Evolutionary conservation across 2,797 vertebrate species (phyloP).

Genomic region (Lagodon rhomboides): DNA sequence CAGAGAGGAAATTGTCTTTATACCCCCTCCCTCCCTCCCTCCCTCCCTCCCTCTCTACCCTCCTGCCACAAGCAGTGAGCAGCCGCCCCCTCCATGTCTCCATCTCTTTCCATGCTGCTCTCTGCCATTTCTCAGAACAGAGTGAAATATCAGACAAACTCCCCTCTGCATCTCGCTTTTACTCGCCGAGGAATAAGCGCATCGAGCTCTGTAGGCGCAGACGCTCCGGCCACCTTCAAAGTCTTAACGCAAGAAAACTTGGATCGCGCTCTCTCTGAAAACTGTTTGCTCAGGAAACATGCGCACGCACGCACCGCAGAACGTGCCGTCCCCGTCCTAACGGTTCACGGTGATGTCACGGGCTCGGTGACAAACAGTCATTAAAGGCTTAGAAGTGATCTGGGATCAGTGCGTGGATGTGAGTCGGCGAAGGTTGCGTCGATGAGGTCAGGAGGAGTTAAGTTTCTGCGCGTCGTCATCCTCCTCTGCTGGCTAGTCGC

Average conservation of each 20-base stretch:
- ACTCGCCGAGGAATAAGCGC: slow-evolving; percentile 35
- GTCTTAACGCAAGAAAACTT: slow-evolving; percentile 35
- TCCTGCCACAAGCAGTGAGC: slow-evolving; percentile 77
- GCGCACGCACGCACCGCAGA: slow-evolving; percentile 60
- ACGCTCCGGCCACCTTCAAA: slow-evolving; percentile 32
- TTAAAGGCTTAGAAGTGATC: slow-evolving; percentile 85
- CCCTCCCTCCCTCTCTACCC: slow-evolving; percentile 51
- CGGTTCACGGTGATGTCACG: slow-evolving; percentile 81
- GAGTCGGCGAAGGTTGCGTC: slow-evolving; percentile 69
- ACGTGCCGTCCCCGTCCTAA: slow-evolving; percentile 70
- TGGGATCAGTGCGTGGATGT: slow-evolving; percentile 78
- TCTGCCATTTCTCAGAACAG: slow-evolving; percentile 54
- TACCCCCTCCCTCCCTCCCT: slow-evolving; percentile 70
- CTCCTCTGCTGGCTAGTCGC: slow-evolving; percentile 20
- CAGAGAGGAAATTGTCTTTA: slow-evolving; percentile 89
- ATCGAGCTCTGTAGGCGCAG: slow-evolving; percentile 20
- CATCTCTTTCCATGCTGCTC: slow-evolving; percentile 72
- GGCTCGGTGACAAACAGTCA: slow-evolving; percentile 83
- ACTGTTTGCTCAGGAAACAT: slow-evolving; percentile 40
- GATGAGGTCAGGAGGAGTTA: slow-evolving; percentile 81
- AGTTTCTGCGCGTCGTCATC: slow-evolving; percentile 69
- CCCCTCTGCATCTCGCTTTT: slow-evolving; percentile 40
- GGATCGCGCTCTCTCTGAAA: slow-evolving; percentile 28
- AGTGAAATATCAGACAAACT: slow-evolving; percentile 65
- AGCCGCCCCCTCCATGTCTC: slow-evolving; percentile 70